A percentile compares a stretch with the other conserved stretches of the same genome.
Evolutionary conservation across 2,113 vertebrate species (phyloP).

Genomic region (Corythornis madagascariensis): DNA sequence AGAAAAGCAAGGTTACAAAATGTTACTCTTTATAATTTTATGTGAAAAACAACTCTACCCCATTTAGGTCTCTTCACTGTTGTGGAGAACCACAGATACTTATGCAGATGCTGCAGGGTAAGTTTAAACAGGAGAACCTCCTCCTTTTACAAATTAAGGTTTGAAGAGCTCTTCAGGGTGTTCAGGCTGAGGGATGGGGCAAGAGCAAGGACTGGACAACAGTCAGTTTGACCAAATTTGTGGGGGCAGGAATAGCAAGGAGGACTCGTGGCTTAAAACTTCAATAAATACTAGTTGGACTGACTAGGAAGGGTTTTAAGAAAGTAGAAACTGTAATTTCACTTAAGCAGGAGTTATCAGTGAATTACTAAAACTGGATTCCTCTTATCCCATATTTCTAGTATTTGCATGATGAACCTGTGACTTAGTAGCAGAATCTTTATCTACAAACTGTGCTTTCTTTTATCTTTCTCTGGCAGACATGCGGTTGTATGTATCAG

Average conservation of each 20-base stretch:
- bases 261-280: neutral
- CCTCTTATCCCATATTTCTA: neutral
- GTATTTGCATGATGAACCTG: neutral
- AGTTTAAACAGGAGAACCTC: neutral
- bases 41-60: neutral
- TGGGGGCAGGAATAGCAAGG: neutral
- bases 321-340: neutral
- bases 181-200: neutral
- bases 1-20: neutral
- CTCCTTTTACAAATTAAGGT: neutral
- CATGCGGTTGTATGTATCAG: fast-evolving
- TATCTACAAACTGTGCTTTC: neutral
- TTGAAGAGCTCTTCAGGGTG: neutral
- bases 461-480: neutral
- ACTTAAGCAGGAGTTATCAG: neutral
- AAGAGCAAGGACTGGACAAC: neutral
- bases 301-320: neutral
- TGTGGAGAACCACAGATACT: neutral
- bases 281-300: neutral
- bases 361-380: neutral
- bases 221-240: neutral
- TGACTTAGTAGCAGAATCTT: neutral
- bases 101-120: neutral
- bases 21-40: neutral
- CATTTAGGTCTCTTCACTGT: neutral